Evolutionary conservation across 2,888 invertebrate genomes (phyloP), one percentile per base, ranked within the genome.

Genomic region (Rhamphomyia laevipes): DNA sequence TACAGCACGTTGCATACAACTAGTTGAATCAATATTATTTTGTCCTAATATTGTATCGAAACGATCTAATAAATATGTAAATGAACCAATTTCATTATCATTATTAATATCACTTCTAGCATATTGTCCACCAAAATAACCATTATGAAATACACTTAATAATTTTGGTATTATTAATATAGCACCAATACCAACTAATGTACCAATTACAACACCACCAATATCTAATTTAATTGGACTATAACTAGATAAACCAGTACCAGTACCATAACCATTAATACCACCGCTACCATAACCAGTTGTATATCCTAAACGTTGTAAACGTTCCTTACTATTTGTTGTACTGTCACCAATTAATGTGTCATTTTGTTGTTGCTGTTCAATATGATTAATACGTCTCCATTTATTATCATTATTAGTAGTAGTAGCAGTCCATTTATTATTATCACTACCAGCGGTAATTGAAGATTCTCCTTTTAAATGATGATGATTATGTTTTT

Each of bases 81-180:
- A 63, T 35, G 81, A 77, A 30, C 2, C 9, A 27, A 27, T 27
- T 7, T 27, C 23, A 27, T 27, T 27, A 27, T 27, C 23, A 27
- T 27, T 27, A 27, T 21, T 21, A 21, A 7, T 27, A 49, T 46
- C 57, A 76, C 78, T 78, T 69, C 86, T 84, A 66, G 86, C 76
- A 35, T 82, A 85, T 51, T 81, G 80, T 27, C 77, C 73, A 31
- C 66, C 63, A 15, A 60, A 56, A 38, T 82, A 81, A 5, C 79
- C 75, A 42, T 81, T 80, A 0, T 82, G 80, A 50, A 89, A 76
- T 0, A 84, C 76, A 52, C 83, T 78, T 3, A 88, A 76, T 38
- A 89, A 66, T 67, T 89, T 89, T 0, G 89, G 89, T 44, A 88
- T 74, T 3, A 89, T 78, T 16, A 89, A 73, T 50, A 89, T 80